Evolutionary conservation across 2,797 vertebrate genomes (phyloP), one percentile per base, ranked within the genome.

Genomic region (Clarias pachynema): DNA sequence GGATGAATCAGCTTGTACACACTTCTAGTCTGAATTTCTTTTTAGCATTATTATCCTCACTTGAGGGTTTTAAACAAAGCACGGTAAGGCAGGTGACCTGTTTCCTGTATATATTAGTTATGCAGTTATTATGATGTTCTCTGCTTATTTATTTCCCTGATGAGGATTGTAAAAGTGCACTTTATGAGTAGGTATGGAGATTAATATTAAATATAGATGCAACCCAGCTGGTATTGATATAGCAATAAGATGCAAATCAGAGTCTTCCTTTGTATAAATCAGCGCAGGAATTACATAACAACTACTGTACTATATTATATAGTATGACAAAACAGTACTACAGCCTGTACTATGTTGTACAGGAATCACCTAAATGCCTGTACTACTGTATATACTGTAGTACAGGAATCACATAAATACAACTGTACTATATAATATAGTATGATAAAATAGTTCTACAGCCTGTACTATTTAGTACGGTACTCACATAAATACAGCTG

Each of bases 141-240:
- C 14, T 59, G 80, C 22, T 59, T n/a, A 69, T 82, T 68, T 82
- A 57, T 69, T 82, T 59, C 18, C 26, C 44, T 29, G 34, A 20
- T 49, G 12, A 31, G n/a, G 44, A 57, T 12, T 29, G 14, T 82
- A 59, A 59, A 81, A 57, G 6, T 57, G 80, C 18, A 69, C 29
- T 56, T 26, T 53, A 80, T 40, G 26, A 60, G 72, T 44, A 62
- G 29, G 29, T 29, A 5, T 75, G 73, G 26, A 29, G n/a, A 3
- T 74, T 16, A 53, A 57, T 57, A 44, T 75, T 53, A 29, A 26
- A 29, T 57, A 31, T 57, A 75, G 49, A 75, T 57, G 70, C 40
- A 74, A 8, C 26, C 26, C 26, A 18, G 44, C 44, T 69, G 37
- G 4, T 8, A 26, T 29, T 20, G n/a, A 75, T 56, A 31, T 4